phyloP scores from a whole-genome alignment of 2,797 vertebrate genomes.

The Halcyon badia region DNA sequence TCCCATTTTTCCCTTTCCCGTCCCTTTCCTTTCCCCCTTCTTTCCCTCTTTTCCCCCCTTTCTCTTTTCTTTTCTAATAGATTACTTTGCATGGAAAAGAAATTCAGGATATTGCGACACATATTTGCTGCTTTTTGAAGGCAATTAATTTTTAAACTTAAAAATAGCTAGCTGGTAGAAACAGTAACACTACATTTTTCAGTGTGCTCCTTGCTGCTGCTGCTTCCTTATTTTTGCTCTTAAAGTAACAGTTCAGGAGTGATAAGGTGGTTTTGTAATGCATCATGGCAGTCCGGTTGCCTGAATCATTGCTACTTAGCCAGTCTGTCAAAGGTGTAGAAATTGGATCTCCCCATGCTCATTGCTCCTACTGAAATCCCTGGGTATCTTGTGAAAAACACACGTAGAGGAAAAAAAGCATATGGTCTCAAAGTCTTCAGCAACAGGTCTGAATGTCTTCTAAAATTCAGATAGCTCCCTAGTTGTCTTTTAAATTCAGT shows the following conservation, averaged over 20 bases:
- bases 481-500: not conserved
- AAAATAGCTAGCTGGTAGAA: not conserved
- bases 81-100: not conserved
- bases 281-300: not conserved
- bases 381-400: not conserved
- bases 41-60: too few relatives aligned
- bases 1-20: not conserved
- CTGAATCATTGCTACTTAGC: not conserved
- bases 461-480: slow-evolving; percentile 12
- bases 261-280: not conserved
- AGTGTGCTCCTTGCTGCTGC: not conserved
- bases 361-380: not conserved
- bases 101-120: not conserved
- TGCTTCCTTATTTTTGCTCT: not conserved
- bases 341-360: not conserved
- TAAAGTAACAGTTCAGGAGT: not conserved
- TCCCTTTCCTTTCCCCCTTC: not conserved
- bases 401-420: not conserved
- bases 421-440: not conserved
- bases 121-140: not conserved
- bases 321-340: not conserved
- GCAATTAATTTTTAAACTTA: not conserved
- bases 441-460: not conserved
- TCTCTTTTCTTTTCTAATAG: not conserved
- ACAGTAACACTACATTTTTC: not conserved